Evolutionary conservation across 2,113 vertebrate species (phyloP), one percentile per base, ranked within the genome.

Genomic region (Uropsilus gracilis): DNA sequence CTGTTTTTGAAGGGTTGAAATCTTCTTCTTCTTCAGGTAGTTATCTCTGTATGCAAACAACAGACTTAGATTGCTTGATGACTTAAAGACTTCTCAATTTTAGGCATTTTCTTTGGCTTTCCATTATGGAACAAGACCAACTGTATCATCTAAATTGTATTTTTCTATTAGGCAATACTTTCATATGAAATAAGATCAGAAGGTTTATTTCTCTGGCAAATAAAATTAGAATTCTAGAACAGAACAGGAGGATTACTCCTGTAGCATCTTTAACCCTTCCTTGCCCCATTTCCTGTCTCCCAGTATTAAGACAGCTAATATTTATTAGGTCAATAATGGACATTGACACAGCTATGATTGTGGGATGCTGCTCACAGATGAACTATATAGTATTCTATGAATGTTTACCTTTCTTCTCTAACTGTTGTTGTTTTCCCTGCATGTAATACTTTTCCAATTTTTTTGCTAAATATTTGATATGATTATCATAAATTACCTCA

Each of bases 51-150:
- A 83, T 80, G 48, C 44, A 50, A 73, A 71, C 42, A 42, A 32
- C 30, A 16, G 68, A 42, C 46, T 59, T 73, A 61, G 34, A 69
- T 42, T 30, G 26, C 63, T 91, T n/a, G n/a, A n/a, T n/a, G n/a
- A 44, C 32, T 64, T 90, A 53, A 18, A 55, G 18, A 37, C 46
- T 82, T 88, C 73, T 82, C 26, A 20, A 16, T 61, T 78, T 87
- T 73, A 42, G n/a, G 64, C n/a, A 86, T 86, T 71, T 71, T 76
- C 89, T 57, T 86, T 90, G 86, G 44, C 46, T 93, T 90, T 9
- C 14, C 32, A 34, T 42, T 46, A 10, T 59, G 50, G 46, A 85
- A 75, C 22, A 42, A 20, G 46, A 50, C 44, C 32, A 22, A 37
- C 24, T 2, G 12, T 22, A n/a, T 73, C 32, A 32, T 81, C 63